phyloP scores from a whole-genome alignment of 2,888 invertebrate species.

The Galerucella nymphaeae region DNA sequence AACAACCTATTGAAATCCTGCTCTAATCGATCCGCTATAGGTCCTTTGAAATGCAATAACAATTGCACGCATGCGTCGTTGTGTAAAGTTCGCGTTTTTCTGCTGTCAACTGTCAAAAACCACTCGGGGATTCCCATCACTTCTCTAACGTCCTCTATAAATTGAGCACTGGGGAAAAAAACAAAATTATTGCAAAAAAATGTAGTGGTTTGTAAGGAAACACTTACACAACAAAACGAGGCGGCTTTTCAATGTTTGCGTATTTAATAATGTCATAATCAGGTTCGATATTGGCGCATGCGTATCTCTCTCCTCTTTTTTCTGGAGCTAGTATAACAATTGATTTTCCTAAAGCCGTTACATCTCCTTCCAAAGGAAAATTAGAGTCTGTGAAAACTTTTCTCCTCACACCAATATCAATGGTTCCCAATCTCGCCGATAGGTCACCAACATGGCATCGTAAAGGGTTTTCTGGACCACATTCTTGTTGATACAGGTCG shows the following conservation, averaged over 20 bases:
- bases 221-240: constrained; percentile 87
- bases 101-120: constrained; percentile 87
- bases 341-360: constrained; percentile 84
- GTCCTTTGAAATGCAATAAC: constrained; percentile 87
- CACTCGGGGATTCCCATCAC: constrained; percentile 90
- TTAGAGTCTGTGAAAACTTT: constrained; percentile 86
- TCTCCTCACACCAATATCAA: constrained; percentile 81
- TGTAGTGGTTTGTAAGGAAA: background rate
- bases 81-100: constrained; percentile 82
- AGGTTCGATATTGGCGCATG: constrained; percentile 91
- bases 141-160: constrained; percentile 82
- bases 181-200: background rate
- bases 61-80: constrained; percentile 85
- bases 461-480: constrained; percentile 87
- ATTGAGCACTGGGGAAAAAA: constrained; percentile 75
- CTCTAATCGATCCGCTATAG: constrained; percentile 82
- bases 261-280: constrained; percentile 92
- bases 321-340: constrained; percentile 86
- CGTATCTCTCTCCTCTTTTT: constrained; percentile 76
- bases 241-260: constrained; percentile 86
- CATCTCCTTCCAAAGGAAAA: constrained; percentile 83
- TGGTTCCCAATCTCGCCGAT: constrained; percentile 84
- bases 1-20: constrained; percentile 82
- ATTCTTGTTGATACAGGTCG: constrained; percentile 87
- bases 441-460: constrained; percentile 93